Evolutionary conservation across 2,888 invertebrate species (phyloP), one percentile per base, ranked within the genome.

Genomic region (Argynnis bischoffii): DNA sequence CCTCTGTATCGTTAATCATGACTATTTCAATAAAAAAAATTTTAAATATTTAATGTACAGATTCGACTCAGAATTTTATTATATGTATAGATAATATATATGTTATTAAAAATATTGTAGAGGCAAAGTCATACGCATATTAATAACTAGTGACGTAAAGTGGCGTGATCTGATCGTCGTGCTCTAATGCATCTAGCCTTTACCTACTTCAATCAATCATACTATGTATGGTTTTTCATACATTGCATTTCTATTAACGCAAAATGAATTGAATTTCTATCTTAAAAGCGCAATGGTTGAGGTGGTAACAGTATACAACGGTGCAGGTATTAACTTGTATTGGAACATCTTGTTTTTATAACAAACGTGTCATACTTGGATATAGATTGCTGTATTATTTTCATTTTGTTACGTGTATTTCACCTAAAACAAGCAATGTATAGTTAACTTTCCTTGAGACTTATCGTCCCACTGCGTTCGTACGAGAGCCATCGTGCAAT

Each of bases 121-220:
- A 41, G 11, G 35, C 35, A 41, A 41, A 41, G 35, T 41, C 35
- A 11, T 21, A 55, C 51, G 65, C 61, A 67, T 50, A 64, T 47
- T 60, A 57, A 15, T 35, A 56, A 47, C 50, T 21, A 16, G 55
- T 70, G 70, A 70, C 70, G 68, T 59, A 50, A 59, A 35, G 55
- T 70, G 70, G 70, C 68, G 70, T 70, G 70, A 70, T 70, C 67
- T 2, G 50, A 61, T 48, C 60, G 60, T 26, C 31, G 18, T 55
- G 53, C 67, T 61, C 66, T 54, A 60, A 60, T 60, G 60, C 54
- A 55, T 35, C 16, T 31, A 55, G 66, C 60, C 60, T 60, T 60
- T 55, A 55, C 59, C 53, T 51, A 59, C 26, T 48, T 59, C 47
- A n/a, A 59, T 48, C 57, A 48, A 59, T 59, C 47, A 31, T 21